These are phyloP conservation scores for Neria commutata DNA, from an alignment of 2,888 invertebrate genomes.

Conservation along the genomic window DNA sequence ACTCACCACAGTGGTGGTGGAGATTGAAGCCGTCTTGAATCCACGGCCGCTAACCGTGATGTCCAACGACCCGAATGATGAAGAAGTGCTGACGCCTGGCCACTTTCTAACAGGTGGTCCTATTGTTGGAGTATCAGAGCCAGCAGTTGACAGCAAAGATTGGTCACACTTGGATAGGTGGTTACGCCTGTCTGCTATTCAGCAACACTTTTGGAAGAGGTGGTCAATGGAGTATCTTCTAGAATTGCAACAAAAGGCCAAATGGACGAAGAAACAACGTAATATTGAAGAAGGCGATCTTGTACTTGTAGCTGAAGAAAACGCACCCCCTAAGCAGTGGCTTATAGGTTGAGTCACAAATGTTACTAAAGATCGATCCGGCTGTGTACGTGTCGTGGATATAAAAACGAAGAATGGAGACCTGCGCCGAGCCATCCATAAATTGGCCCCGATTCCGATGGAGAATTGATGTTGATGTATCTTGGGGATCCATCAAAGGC, in stretches of 20 bases:
- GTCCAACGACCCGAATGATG: conserved; percentile 23
- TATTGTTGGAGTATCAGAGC: conserved; percentile 7
- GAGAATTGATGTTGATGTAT: too few species aligned
- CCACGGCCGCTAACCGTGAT: conserved; percentile 24
- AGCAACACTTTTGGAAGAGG: conserved; percentile 4
- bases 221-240: conserved; percentile 21
- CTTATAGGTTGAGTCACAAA: too few species aligned
- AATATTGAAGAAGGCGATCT: conserved; percentile 13
- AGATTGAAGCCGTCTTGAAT: conserved; percentile 28
- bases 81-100: conserved; percentile 21
- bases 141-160: too few species aligned
- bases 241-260: conserved; percentile 4
- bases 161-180: conserved; percentile 10
- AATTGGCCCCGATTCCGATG: conserved; percentile 5
- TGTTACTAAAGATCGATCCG: too few species aligned
- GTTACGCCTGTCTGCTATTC: neutral
- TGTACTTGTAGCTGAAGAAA: too few species aligned
- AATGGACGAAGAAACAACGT: conserved; percentile 14
- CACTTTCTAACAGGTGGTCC: conserved; percentile 20
- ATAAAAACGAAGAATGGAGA: conserved; percentile 4
- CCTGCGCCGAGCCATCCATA: conserved; percentile 11
- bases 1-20: conserved; percentile 19
- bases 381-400: conserved; percentile 13
- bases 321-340: too few species aligned
- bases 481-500: conserved; percentile 9